Evolutionary conservation across 2,113 vertebrate genomes (phyloP).

Genomic region (Otus sunia): DNA sequence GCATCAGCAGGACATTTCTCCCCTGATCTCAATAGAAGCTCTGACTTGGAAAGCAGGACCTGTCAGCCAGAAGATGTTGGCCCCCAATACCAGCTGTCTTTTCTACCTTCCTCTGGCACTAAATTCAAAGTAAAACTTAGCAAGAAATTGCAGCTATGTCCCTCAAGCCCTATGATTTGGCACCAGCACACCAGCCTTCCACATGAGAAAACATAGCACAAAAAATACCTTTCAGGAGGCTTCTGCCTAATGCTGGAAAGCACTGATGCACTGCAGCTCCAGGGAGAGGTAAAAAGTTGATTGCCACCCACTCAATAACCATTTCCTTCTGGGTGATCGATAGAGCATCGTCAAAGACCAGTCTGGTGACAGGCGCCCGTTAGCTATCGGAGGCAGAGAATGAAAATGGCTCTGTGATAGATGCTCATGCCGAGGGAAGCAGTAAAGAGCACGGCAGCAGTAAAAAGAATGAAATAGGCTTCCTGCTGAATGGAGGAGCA

Average conservation of each 20-base stretch:
- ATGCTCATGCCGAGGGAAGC: neutral
- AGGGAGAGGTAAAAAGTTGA: constrained; percentile 54
- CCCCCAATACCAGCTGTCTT: rapidly evolving
- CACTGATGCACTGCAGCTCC: neutral
- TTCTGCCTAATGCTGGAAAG: constrained; percentile 16
- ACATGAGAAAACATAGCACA: rapidly evolving
- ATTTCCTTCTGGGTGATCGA: constrained; percentile 51
- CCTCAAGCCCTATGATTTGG: neutral
- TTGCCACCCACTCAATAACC: constrained; percentile 53
- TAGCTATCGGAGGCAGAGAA: neutral
- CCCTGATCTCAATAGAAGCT: neutral
- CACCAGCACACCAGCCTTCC: neutral
- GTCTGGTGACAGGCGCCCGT: neutral
- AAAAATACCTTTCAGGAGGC: neutral
- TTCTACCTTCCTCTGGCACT: neutral
- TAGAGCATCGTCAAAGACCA: neutral
- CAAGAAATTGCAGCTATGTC: neutral
- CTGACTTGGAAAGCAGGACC: neutral
- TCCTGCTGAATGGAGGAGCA: neutral
- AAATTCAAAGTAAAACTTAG: neutral
- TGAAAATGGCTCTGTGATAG: neutral
- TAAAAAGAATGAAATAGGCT: neutral
- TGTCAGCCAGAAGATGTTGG: neutral
- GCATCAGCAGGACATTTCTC: neutral
- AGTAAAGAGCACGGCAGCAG: neutral